Evolutionary conservation across 2,113 vertebrate species (phyloP).

Genomic region (Hydrolagus affinis): DNA sequence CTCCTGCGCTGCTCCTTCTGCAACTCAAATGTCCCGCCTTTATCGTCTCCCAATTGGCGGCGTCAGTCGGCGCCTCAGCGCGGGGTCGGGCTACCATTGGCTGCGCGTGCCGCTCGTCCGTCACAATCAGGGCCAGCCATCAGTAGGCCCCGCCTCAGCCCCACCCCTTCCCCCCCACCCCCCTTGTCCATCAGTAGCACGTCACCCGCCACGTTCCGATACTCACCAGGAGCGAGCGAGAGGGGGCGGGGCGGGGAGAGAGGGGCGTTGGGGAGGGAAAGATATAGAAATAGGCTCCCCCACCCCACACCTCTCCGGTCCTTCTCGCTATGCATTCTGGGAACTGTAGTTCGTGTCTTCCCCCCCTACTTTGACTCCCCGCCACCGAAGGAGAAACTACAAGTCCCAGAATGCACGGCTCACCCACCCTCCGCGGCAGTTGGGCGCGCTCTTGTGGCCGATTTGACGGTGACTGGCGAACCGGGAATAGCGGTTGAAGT

Average conservation of each 20-base stretch:
- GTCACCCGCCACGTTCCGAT: too few relatives aligned
- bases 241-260: too few relatives aligned
- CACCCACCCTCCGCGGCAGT: neutral
- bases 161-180: too few relatives aligned
- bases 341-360: neutral
- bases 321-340: neutral
- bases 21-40: neutral
- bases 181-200: too few relatives aligned
- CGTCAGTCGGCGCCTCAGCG: neutral
- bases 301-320: too few relatives aligned
- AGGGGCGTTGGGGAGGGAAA: too few relatives aligned
- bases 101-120: neutral
- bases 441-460: neutral
- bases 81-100: neutral
- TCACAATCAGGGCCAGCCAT: neutral
- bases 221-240: too few relatives aligned
- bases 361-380: rapidly evolving
- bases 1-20: neutral
- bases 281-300: too few relatives aligned
- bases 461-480: neutral
- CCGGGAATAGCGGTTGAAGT: neutral
- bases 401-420: neutral
- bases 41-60: neutral
- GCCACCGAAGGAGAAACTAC: neutral
- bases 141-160: too few relatives aligned